phyloP scores from a whole-genome alignment of 1,140 invertebrate species.

The Popillia japonica region DNA sequence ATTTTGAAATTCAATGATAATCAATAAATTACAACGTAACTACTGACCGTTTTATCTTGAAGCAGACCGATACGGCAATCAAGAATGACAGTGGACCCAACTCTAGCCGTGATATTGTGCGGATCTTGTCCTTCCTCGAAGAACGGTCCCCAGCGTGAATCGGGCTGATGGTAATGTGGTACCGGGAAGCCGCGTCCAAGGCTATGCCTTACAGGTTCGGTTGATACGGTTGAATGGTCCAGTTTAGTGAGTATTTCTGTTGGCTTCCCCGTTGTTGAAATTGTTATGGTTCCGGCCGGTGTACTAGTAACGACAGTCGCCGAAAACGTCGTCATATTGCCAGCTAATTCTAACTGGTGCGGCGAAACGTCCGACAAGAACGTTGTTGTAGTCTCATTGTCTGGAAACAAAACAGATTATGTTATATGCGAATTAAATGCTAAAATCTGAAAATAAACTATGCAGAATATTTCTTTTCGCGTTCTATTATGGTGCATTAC shows the following conservation, averaged over 20 bases:
- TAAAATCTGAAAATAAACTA: no score
- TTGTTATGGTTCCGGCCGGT: constrained; percentile 16
- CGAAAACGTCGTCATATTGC: neutral
- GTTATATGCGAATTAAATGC: no score
- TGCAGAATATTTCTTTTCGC: constrained; percentile 14
- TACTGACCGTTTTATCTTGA: constrained; percentile 85
- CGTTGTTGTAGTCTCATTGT: constrained; percentile 22
- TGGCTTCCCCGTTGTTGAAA: constrained; percentile 34
- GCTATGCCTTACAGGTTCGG: constrained; percentile 46
- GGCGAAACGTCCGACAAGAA: neutral
- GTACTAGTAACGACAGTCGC: constrained; percentile 20
- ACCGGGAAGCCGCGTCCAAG: constrained; percentile 46
- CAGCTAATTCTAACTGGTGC: neutral
- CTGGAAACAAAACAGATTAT: constrained; percentile 14
- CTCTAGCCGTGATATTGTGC: constrained; percentile 79
- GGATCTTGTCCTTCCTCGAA: constrained; percentile 73
- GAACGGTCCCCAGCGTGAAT: constrained; percentile 76
- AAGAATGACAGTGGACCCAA: constrained; percentile 79
- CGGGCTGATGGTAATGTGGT: constrained; percentile 63
- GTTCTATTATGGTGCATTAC: constrained; percentile 28
- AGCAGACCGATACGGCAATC: constrained; percentile 85
- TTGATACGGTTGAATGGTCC: constrained; percentile 33
- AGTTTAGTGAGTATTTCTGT: constrained; percentile 25
- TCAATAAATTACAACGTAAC: constrained; percentile 38
- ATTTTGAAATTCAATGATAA: constrained; percentile 39